phyloP scores from a whole-genome alignment of 2,888 invertebrate species.

The Clusia tigrina region DNA sequence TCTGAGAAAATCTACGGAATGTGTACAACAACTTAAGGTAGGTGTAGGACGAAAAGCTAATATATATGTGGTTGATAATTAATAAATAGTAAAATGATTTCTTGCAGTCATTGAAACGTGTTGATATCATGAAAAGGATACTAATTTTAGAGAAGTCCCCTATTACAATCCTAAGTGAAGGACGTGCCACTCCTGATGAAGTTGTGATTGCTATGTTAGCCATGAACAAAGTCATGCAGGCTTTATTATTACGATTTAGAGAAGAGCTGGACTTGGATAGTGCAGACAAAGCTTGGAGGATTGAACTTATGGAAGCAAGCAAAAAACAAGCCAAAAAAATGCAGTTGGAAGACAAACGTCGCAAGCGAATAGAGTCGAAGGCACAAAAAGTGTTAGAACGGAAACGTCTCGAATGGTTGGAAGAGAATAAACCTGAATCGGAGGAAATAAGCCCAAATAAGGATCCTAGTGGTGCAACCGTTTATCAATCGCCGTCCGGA shows the following conservation, averaged over 20 bases:
- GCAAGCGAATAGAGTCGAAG: constrained; percentile 45
- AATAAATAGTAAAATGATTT: not conserved
- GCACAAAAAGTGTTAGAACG: constrained; percentile 45
- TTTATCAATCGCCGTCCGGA: not conserved
- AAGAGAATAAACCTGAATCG: constrained; percentile 39
- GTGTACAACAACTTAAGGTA: constrained; percentile 50
- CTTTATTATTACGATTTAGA: constrained; percentile 42
- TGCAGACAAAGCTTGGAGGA: constrained; percentile 46
- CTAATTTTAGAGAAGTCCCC: constrained; percentile 50
- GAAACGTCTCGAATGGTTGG: constrained; percentile 54
- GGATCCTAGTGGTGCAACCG: not conserved
- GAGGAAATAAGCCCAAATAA: too few species aligned
- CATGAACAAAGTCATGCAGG: constrained; percentile 51
- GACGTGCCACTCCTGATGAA: constrained; percentile 53
- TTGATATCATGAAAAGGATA: constrained; percentile 50
- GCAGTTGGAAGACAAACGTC: constrained; percentile 48
- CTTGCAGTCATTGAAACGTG: constrained; percentile 46
- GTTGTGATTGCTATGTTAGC: constrained; percentile 54
- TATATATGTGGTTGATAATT: too few species aligned
- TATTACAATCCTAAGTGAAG: constrained; percentile 50
- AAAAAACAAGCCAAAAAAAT: constrained; percentile 48
- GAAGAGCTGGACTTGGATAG: constrained; percentile 42
- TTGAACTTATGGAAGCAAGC: constrained; percentile 51
- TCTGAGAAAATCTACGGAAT: constrained; percentile 45
- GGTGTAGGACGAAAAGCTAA: too few species aligned